Evolutionary conservation across 2,113 vertebrate genomes (phyloP), one percentile per base, ranked within the genome.

Genomic region (Phylloscopus trochiloides): DNA sequence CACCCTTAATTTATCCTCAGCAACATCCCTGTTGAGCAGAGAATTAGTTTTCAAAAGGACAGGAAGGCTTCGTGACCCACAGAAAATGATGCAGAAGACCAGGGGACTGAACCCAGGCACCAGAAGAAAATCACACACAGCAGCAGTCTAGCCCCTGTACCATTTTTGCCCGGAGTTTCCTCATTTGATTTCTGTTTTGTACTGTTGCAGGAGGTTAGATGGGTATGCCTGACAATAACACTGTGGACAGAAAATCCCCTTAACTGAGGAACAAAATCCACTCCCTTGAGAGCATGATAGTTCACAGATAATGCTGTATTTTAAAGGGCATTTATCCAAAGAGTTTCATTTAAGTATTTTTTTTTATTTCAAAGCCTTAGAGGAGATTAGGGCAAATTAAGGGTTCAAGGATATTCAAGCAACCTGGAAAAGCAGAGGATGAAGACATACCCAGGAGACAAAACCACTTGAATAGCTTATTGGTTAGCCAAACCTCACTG

Each of bases 331-430:
- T 74, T 90, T 90, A 88, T 73, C 92, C 82, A 84, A 92, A 82
- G 51, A 83, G 38, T 83, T 89, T 89, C 50, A 42, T 82, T 88
- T 88, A 86, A 96, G 54, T 57, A 91, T 89, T 96, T 91, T 79
- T 96, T 93, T 88, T 96, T 93, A 93, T 96, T 96, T 86, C 88
- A 96, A 93, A 96, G 82, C 78, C 59, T 88, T 88, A 93, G 85
- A 96, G 72, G 40, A 86, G 92, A 90, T 92, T 88, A 92, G 63
- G 29, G 68, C 40, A 97, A 96, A 95, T 96, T 96, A 96, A 70
- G 59, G 82, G 82, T 92, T 93, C 88, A 92, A 74, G 85, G 12
- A 94, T 90, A 95, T 88, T 90, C 75, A 59, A 83, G 87, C 20
- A 96, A 96, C 94, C 92, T 96, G 90, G 79, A 95, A 94, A 94